Base-by-base conservation (phyloP, 1,140 invertebrate genomes). In the Homalodisca vitripennis region DNA sequence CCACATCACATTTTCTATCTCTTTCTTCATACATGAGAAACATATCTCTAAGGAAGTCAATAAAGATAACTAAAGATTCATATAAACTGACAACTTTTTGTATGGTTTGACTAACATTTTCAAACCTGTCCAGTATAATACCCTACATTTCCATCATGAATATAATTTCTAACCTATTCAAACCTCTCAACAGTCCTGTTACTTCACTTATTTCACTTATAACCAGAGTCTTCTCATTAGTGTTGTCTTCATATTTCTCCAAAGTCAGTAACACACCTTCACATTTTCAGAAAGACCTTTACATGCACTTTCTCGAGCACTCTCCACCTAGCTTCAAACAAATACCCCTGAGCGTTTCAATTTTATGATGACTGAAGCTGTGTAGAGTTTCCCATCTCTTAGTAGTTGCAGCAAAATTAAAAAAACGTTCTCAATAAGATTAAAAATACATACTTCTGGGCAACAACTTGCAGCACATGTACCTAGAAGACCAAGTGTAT, bases 401-500 rank as follows among this genome's bases (percentile, higher is more conserved):
- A 27, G 72, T 74, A 27, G 73, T 74, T 67, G 72, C 72, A 57
- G 76, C 76, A 74, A 76, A 55, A 55, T 12, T 55, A 12, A 6
- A 55, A 12, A 48, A 17, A 70, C n/a, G 46, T 34, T 53, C 17
- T 26, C 6, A n/a, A 26, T n/a, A 27, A 74, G 60, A 31, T 63
- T 53, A 71, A 77, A 77, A 66, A 74, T 48, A 41, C 71, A 69
- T 46, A 62, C 65, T 60, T 31, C 66, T 55, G 71, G 68, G 70
- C 72, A 75, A 27, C 75, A 77, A 71, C 79, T 75, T 57, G 75
- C 76, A 20, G 76, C 76, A 74, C 70, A 72, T 51, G 72, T 69
- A 27, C 71, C 71, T 67, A 76, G 74, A 65, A 75, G 68, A 69
- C 74, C 80, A 66, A 80, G 73, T 68, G 64, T 74, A 74, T 75